Conservation (phyloP, 1,140 invertebrate species). For the Anoplophora glabripennis region DNA sequence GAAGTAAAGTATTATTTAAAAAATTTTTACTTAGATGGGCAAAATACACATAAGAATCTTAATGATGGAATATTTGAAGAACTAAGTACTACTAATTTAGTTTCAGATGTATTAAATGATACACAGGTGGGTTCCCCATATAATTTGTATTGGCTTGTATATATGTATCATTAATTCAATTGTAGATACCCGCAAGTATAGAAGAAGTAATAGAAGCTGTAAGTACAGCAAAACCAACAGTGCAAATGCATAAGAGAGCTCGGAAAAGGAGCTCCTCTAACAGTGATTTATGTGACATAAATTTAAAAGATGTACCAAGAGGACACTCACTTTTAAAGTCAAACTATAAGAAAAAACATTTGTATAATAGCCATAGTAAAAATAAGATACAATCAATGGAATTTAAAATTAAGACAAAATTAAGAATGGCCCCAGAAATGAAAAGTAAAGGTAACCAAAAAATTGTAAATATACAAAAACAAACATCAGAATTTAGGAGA, state of each 20-base stretch:
- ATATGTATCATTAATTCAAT: background rate
- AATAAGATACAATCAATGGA: constrained; percentile 13
- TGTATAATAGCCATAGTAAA: constrained; percentile 4
- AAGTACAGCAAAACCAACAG: constrained; percentile 53
- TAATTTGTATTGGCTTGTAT: background rate
- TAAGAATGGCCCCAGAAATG: constrained; percentile 11
- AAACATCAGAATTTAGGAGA: constrained; percentile 46
- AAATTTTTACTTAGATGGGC: constrained; percentile 43
- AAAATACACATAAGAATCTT: constrained; percentile 13
- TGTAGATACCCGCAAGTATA: constrained; percentile 52
- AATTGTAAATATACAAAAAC: constrained; percentile 43
- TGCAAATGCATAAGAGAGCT: constrained; percentile 30
- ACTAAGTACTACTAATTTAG: constrained; percentile 13
- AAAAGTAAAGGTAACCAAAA: constrained; percentile 12
- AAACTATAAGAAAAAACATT: background rate
- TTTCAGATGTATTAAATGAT: constrained; percentile 34
- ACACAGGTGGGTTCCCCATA: constrained; percentile 26
- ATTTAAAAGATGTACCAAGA: background rate
- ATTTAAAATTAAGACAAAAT: constrained; percentile 30
- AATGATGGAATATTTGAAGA: constrained; percentile 10
- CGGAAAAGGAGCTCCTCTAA: constrained; percentile 24
- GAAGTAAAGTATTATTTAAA: constrained; percentile 60
- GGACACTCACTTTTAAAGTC: constrained; percentile 12
- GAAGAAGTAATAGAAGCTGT: constrained; percentile 56
- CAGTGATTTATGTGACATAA: background rate